Percentiles rank a stretch among this genome's conserved stretches.
Conservation (phyloP, 2,797 vertebrate species). For the Halcyon badia region DNA sequence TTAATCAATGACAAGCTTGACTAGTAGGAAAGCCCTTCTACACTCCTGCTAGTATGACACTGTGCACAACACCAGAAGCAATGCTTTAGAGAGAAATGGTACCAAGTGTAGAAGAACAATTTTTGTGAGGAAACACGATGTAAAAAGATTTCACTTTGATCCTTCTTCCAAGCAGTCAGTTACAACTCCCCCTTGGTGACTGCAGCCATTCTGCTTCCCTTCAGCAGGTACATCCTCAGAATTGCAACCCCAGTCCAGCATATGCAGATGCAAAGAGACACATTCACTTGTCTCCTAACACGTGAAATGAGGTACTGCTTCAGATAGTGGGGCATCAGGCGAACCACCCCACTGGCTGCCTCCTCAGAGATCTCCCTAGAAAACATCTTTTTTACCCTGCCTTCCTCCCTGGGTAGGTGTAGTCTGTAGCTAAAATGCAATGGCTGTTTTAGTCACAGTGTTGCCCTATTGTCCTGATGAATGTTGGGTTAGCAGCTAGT, state of each 20-base stretch:
- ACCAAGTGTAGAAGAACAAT: neutral
- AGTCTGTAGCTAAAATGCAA: neutral
- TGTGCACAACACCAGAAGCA: conserved; percentile 10
- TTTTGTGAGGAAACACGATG: neutral
- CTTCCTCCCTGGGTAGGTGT: neutral
- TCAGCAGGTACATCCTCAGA: neutral
- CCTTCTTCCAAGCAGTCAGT: neutral
- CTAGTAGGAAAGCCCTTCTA: neutral
- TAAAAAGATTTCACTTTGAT: conserved; percentile 3
- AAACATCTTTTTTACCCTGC: neutral
- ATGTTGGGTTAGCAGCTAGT: neutral
- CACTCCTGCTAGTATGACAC: neutral
- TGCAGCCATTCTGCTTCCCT: neutral
- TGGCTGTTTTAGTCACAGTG: neutral
- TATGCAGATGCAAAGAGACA: neutral
- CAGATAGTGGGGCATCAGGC: neutral
- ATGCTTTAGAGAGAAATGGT: neutral
- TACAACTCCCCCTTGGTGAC: neutral
- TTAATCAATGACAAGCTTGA: neutral
- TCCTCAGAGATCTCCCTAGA: neutral
- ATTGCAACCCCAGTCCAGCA: neutral
- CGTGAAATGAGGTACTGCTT: neutral
- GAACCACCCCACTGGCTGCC: neutral
- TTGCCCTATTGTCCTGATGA: neutral
- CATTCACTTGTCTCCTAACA: rapidly evolving